Base-by-base conservation (phyloP, 2,797 vertebrate genomes). In the Amazona ochrocephala region DNA sequence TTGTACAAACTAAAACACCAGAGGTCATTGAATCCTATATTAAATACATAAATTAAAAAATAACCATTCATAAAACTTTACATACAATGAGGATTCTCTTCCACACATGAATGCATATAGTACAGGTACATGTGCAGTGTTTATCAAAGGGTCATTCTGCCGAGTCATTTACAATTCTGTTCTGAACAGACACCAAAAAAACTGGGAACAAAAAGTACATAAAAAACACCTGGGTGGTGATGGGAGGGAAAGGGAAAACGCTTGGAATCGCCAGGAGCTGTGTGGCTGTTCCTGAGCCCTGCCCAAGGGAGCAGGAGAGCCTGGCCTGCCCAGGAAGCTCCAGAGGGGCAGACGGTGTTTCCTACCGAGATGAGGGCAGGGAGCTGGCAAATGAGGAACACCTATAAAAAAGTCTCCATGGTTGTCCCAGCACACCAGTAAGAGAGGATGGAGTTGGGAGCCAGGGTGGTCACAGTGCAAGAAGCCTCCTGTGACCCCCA, bases 41-140 rank as follows among this genome's bases (percentile, higher is more conserved):
- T 98, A 97, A 98, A 98, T 98, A 98, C 98, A 98, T 97, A 98
- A 98, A 97, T 98, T 98, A 98, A 97, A 98, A 98, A 98, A 98
- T 98, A 98, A 98, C 97, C 96, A 96, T 98, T 97, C 97, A 97
- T 97, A 98, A 98, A 98, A 98, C 96, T 98, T 98, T 98, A 98
- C 97, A 98, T 98, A 98, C 97, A 97, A 62, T 98, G 97, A 97
- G 95, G 97, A 96, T 97, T 97, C 98, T 97, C 97, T 94, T 96
- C 95, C 98, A 98, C 98, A 97, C 75, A 4, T 96, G 97, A 97
- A 97, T 97, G 97, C 96, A 97, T 98, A 98, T 96, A 97, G 89
- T 97, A 97, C 97, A 97, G 96, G 85, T 97, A 97, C 96, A 96
- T 85, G 73, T 95, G 94, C 82, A 61, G 93, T 97, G 95, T 96